phyloP scores from a whole-genome alignment of 2,888 invertebrate species.

The Papilio gigon region DNA sequence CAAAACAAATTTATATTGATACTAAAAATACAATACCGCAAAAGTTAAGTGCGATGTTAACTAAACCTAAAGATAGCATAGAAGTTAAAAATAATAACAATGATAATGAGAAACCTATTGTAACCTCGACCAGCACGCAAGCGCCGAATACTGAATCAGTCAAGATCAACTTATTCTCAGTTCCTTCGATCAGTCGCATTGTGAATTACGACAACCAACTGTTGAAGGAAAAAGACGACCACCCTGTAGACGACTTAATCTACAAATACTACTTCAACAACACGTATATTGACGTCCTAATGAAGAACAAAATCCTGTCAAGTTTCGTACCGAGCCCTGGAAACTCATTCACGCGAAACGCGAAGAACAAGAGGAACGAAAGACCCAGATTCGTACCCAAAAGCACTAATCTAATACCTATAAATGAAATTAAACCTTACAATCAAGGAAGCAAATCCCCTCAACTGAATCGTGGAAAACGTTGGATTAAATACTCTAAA shows the following conservation, averaged over 20 bases:
- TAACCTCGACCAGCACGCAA: constrained; percentile 46
- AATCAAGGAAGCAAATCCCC: constrained; percentile 11
- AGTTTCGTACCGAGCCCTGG: constrained; percentile 50
- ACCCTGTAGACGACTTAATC: constrained; percentile 71
- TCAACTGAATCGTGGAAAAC: constrained; percentile 52
- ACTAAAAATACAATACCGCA: constrained; percentile 48
- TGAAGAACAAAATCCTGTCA: constrained; percentile 65
- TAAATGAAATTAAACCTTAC: constrained; percentile 49
- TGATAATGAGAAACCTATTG: constrained; percentile 41
- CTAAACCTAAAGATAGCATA: constrained; percentile 40
- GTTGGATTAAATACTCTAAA: constrained; percentile 65
- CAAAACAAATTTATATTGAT: constrained; percentile 62
- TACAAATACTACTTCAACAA: constrained; percentile 78
- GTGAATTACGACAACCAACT: constrained; percentile 67
- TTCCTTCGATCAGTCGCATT: constrained; percentile 57
- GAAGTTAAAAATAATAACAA: constrained; percentile 36
- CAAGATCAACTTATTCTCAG: constrained; percentile 71
- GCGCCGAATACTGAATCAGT: constrained; percentile 58
- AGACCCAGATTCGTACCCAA: constrained; percentile 43
- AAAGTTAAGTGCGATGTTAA: constrained; percentile 33
- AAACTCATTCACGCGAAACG: constrained; percentile 49
- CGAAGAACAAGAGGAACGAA: constrained; percentile 63
- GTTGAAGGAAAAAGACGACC: constrained; percentile 69
- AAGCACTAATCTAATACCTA: constrained; percentile 61
- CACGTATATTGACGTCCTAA: constrained; percentile 70